Base-by-base conservation (phyloP, 2,113 vertebrate genomes). In the Neodon shergylaensis region DNA sequence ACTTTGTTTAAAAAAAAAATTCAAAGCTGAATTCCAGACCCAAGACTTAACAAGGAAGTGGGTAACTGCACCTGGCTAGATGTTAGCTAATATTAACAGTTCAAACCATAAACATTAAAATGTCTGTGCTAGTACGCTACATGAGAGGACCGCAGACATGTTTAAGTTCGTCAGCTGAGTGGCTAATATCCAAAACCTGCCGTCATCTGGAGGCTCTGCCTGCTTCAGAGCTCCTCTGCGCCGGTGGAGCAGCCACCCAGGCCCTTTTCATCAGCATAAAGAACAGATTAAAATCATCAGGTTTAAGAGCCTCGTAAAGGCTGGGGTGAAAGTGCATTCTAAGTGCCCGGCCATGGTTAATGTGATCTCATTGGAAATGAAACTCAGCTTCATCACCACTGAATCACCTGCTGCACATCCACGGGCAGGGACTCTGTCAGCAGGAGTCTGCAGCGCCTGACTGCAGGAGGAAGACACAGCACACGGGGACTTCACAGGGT, bases 211-310 rank as follows among this genome's bases (percentile, higher is more conserved):
- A 96, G 94, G 86, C 78, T 88, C 65, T 77, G 94, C 96, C 91
- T 83, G 97, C 96, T 96, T 92, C 84, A 61, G 66, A 82, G 72
- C 91, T 77, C 78, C 91, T 94, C 92, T 8, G 1, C 42, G 94
- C 76, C 61, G 90, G 94, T 93, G 91, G 92, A 98, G 97, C 93
- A 94, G 96, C 92, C 82, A 92, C 74, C 42, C 70, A 13, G 21
- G 93, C 92, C 90, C 96, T 96, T 96, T 95, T 47, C 54, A 95
- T 96, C 96, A 97, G 88, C 92, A 92, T 95, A 90, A 97, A 97
- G 95, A 73, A 92, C 97, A 96, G 95, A 98, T 97, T 98, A 97
- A 96, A 97, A 97, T 93, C 78, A 94, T 90, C 92, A 95, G 6
- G 39, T 22, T 31, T 84, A 73, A 94, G 81, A 47, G 97, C 68